Conservation (phyloP, 2,113 vertebrate species). For the Dipodomys merriami region DNA sequence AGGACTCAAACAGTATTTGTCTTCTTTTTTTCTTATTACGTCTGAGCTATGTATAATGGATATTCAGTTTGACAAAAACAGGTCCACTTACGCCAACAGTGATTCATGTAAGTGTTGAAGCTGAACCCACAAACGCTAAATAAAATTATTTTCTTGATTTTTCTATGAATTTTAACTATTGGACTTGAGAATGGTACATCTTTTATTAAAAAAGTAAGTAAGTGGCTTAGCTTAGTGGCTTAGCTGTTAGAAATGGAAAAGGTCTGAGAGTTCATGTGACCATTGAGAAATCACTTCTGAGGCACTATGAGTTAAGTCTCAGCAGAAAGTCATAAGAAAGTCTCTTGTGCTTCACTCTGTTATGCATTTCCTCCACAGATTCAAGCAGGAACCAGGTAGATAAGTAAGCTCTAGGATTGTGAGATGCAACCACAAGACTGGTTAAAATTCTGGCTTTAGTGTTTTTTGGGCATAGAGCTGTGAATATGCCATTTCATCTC, state of each 20-base stretch:
- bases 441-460: background rate
- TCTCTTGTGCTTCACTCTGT: background rate
- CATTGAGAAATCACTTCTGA: background rate
- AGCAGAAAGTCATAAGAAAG: background rate
- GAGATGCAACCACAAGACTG: accelerated
- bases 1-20: background rate
- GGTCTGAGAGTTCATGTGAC: background rate
- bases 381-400: background rate
- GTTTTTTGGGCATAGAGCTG: background rate
- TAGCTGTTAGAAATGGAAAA: background rate
- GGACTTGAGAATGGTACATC: background rate
- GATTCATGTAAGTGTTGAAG: background rate
- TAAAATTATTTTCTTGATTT: background rate
- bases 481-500: background rate
- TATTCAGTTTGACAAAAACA: background rate
- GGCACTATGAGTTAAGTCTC: background rate
- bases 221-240: slow-evolving; percentile 11
- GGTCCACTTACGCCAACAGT: background rate
- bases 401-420: background rate
- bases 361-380: background rate
- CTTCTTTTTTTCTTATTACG: background rate
- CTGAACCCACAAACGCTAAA: background rate
- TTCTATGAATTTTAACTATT: background rate
- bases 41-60: background rate
- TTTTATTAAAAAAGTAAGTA: background rate